Percentiles rank a stretch among this genome's conserved stretches.
phyloP scores from a whole-genome alignment of 2,888 invertebrate genomes.

The Euphydryas editha region DNA sequence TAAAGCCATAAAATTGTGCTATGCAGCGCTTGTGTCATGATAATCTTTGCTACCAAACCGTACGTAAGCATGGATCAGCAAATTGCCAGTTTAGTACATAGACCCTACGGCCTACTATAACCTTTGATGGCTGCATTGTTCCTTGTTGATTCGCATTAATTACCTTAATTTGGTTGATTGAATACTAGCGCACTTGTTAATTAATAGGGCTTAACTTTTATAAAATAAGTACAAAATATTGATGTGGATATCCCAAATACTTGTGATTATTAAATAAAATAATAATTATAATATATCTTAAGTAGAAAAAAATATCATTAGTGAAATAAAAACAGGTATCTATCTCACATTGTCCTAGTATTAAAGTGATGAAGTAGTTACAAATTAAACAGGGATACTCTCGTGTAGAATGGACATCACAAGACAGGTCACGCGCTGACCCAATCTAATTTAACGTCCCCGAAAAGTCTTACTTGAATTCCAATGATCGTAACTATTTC shows the following conservation, averaged over 20 bases:
- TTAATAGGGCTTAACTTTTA: too few species aligned
- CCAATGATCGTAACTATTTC: slow-evolving; percentile 64
- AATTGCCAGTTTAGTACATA: slow-evolving; percentile 41
- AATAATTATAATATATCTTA: too few species aligned
- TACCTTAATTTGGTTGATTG: too few species aligned
- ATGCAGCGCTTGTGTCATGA: slow-evolving; percentile 32
- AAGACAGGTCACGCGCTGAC: slow-evolving; percentile 67
- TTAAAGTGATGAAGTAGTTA: slow-evolving; percentile 1
- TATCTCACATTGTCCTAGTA: not conserved
- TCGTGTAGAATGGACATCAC: slow-evolving; percentile 55
- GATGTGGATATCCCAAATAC: too few species aligned
- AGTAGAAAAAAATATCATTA: not conserved
- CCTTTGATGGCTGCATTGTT: slow-evolving; percentile 14
- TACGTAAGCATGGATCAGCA: slow-evolving; percentile 52
- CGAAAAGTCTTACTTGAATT: slow-evolving; percentile 68
- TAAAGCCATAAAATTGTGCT: slow-evolving; percentile 26
- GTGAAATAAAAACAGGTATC: not conserved
- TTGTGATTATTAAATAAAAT: too few species aligned
- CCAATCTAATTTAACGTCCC: slow-evolving; percentile 72
- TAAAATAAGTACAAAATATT: too few species aligned
- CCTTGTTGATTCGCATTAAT: not conserved
- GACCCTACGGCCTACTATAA: slow-evolving; percentile 33
- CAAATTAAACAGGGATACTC: slow-evolving; percentile 1
- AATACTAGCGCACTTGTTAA: too few species aligned
- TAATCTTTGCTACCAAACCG: slow-evolving; percentile 30